Evolutionary conservation across 2,888 invertebrate species (phyloP).

Genomic region (Octonoba sinensis): DNA sequence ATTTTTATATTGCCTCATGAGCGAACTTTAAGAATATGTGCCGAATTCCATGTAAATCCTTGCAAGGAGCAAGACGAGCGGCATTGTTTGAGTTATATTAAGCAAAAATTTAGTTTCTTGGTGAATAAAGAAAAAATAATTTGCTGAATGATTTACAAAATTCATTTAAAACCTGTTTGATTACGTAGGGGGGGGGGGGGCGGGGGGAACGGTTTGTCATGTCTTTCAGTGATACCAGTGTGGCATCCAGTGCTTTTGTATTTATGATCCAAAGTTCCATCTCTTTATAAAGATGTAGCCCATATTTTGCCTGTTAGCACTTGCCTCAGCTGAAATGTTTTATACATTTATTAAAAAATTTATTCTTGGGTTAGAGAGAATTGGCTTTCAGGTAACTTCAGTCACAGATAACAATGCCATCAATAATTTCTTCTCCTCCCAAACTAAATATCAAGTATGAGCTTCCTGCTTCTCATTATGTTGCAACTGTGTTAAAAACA

Average conservation of each 20-base stretch:
- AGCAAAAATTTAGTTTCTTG: constrained; percentile 11
- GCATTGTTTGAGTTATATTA: constrained; percentile 4
- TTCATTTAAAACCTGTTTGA: constrained; percentile 17
- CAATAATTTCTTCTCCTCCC: not conserved
- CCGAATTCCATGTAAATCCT: constrained; percentile 6
- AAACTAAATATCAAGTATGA: not conserved
- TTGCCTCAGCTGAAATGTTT: not conserved
- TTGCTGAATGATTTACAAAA: constrained; percentile 26
- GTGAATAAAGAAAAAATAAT: constrained; percentile 4
- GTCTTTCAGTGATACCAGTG: constrained; percentile 1
- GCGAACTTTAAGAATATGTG: constrained; percentile 1
- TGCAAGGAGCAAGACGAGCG: not conserved
- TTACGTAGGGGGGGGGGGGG: constrained; percentile 13
- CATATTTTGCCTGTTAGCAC: constrained; percentile 27
- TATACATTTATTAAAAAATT: not conserved
- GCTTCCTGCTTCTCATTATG: not conserved
- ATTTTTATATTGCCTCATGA: constrained; percentile 16
- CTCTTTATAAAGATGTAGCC: constrained; percentile 24
- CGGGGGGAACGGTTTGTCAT: constrained; percentile 11
- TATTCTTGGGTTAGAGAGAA: not conserved
- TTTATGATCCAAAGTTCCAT: constrained; percentile 31
- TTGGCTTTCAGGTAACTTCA: not conserved
- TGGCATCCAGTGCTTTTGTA: constrained; percentile 13
- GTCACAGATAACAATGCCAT: constrained; percentile 7
- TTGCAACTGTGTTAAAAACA: too few species aligned